These are phyloP conservation scores for Phenganax subtilis DNA, from an alignment of 92 coral and sea anemone genomes.

Conservation along the genomic window DNA sequence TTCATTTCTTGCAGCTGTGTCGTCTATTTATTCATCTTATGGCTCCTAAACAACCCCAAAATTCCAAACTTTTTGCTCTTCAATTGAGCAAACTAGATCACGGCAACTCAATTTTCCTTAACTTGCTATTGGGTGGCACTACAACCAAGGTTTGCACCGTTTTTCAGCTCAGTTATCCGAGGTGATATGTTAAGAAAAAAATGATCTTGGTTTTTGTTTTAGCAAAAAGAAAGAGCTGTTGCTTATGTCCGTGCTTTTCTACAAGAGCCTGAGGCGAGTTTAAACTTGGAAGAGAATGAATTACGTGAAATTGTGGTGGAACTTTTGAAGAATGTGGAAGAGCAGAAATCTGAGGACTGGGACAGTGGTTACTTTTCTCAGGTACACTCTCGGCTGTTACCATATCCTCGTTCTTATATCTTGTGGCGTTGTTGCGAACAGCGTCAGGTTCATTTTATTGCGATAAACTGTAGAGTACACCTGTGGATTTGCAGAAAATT, in stretches of 20 bases:
- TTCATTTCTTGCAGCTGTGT: conserved; percentile 51
- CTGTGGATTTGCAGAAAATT: too few species aligned
- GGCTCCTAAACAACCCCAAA: conserved; percentile 58
- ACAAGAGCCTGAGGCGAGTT: conserved; percentile 16
- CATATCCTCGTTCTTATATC: not conserved
- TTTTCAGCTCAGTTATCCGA: not conserved
- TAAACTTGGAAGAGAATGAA: conserved; percentile 10
- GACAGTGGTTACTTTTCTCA: conserved; percentile 5
- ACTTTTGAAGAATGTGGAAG: conserved; percentile 30
- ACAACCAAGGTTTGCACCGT: conserved; percentile 67
- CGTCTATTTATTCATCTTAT: conserved; percentile 69
- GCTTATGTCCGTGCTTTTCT: conserved; percentile 64
- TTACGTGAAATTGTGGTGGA: not conserved
- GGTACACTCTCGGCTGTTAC: not conserved
- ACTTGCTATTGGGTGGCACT: conserved; percentile 59
- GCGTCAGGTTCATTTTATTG: too few species aligned
- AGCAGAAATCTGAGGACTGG: not conserved
- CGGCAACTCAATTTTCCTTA: conserved; percentile 59
- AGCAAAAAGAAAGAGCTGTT: conserved; percentile 81
- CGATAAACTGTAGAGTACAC: too few species aligned
- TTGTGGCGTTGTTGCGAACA: not conserved
- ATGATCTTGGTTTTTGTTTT: not conserved
- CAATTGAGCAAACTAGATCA: conserved; percentile 64
- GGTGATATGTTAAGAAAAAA: not conserved
- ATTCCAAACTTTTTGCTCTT: conserved; percentile 63